Conservation (phyloP, 2,797 vertebrate species). For the Coregonus ussuriensis region DNA sequence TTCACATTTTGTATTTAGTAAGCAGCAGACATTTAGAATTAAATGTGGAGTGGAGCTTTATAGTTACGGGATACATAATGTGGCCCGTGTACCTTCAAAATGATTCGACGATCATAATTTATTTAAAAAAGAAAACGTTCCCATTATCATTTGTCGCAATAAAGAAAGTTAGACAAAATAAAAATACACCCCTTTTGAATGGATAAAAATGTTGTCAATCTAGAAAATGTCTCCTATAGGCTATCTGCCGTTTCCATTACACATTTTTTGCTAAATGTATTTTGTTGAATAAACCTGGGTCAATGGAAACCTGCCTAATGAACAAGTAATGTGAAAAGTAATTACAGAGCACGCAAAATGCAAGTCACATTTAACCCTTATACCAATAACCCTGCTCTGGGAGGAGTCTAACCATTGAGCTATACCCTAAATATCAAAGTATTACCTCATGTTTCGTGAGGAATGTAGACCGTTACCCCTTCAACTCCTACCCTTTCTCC, state of each 20-base stretch:
- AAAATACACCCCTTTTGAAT: neutral
- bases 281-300: too few species aligned
- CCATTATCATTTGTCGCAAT: neutral
- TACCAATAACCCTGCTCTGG: neutral
- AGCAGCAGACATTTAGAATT: too few species aligned
- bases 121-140: neutral
- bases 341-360: neutral
- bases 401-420: conserved; percentile 2
- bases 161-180: too few species aligned
- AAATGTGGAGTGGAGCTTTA: too few species aligned
- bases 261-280: neutral
- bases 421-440: neutral
- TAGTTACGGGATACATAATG: neutral
- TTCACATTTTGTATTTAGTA: too few species aligned
- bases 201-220: neutral
- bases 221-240: neutral
- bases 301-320: neutral
- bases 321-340: neutral
- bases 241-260: neutral
- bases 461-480: conserved; percentile 34
- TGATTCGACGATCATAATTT: too few species aligned
- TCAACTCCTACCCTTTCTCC: conserved; percentile 18
- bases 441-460: conserved; percentile 11
- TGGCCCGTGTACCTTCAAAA: too few species aligned
- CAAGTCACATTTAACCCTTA: neutral